Evolutionary conservation across 2,797 vertebrate genomes (phyloP).

Genomic region (Acipenser oxyrinchus): DNA sequence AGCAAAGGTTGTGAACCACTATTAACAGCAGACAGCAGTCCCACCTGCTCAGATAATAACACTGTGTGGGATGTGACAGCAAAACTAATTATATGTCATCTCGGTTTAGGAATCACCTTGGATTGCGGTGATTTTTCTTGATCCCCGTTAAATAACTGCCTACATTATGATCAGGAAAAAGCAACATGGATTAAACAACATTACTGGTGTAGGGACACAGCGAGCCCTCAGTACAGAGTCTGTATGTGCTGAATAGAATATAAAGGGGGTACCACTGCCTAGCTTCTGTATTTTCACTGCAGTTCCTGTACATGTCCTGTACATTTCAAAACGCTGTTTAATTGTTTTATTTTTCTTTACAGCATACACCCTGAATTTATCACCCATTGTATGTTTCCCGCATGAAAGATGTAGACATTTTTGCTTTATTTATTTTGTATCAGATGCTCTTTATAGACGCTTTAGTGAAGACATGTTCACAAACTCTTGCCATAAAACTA

Average conservation of each 20-base stretch:
- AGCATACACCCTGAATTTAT: constrained; percentile 5
- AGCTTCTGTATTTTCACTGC: background rate
- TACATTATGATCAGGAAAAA: constrained; percentile 13
- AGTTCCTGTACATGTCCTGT: background rate
- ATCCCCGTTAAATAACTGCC: constrained; percentile 28
- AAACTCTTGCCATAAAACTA: background rate
- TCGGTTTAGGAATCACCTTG: constrained; percentile 28
- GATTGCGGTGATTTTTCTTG: constrained; percentile 27
- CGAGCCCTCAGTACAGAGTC: background rate
- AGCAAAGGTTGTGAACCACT: constrained; percentile 13
- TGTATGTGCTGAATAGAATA: background rate
- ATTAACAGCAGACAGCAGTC: constrained; percentile 18
- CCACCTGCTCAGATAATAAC: constrained; percentile 16
- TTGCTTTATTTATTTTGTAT: constrained; percentile 12
- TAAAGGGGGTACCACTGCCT: too few species aligned
- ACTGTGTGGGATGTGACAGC: constrained; percentile 17
- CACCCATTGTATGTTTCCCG: constrained; percentile 5
- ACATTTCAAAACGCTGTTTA: background rate
- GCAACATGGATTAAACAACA: constrained; percentile 9
- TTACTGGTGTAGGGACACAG: background rate
- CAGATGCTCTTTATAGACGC: constrained; percentile 7
- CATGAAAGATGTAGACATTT: constrained; percentile 8
- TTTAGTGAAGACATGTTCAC: constrained; percentile 2
- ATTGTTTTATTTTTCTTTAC: background rate
- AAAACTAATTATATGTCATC: constrained; percentile 22